Base-by-base conservation (phyloP, 2,797 vertebrate genomes). In the Pampus argenteus region DNA sequence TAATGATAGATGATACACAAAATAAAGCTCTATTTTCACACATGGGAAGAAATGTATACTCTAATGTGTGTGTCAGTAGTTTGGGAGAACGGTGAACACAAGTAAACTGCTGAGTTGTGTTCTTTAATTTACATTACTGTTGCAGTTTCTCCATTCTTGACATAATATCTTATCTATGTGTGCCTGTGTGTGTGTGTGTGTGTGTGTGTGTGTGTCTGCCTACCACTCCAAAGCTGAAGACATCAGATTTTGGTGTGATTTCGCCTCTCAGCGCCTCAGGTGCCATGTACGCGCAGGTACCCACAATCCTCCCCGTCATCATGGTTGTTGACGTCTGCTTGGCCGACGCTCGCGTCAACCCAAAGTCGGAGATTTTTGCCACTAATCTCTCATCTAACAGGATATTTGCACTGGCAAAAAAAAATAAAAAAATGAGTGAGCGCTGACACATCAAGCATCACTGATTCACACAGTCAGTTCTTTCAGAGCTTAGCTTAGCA, bases 201-300 rank as follows among this genome's bases (percentile, higher is more conserved):
- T 65, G 11, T 40, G 40, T 34, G 54, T 23, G 59, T 60, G 23
- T 55, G 44, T 50, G 42, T 73, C 1, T 56, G 49, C 95, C 62
- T 89, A 99, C 98, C 91, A 99, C 96, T 68, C 98, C 97, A 75
- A 98, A 97, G 91, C 98, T 99, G 89, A 97, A 99, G 87, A 99
- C 79, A 59, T 99, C 98, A 0, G 98, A 97, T 84, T 96, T 98
- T 0, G 96, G 94, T 2, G 97, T 98, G 90, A 99, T 95, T 87
- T 99, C 96, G 82, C 98, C 98, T 74, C 97, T 87, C 18, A 99
- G 84, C 8, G 97, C 97, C 89, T 99, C 98, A 0, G 97, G 96
- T 0, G 98, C 98, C 98, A 99, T 99, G 68, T 99, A 99, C 0
- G 96, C 97, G 22, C 96, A 95, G 10, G 97, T 99, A 45, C 98